A percentile compares a stretch with the other conserved stretches of the same genome.
Conservation (phyloP, 2,888 invertebrate species). For the Cheilosia vulpina region DNA sequence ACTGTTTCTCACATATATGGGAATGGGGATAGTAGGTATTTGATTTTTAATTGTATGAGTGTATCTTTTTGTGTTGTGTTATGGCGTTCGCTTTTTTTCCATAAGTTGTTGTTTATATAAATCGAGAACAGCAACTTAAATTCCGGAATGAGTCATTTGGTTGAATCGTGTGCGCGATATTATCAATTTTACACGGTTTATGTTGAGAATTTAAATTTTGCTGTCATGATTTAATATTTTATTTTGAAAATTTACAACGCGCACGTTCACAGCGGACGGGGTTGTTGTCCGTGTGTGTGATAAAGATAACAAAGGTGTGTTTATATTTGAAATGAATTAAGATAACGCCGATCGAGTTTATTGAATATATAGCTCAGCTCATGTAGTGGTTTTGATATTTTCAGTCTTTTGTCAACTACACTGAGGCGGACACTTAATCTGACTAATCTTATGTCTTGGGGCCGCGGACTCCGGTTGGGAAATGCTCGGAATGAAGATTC, state of each 20-base stretch:
- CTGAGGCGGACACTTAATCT: conserved; percentile 53
- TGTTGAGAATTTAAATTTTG: conserved; percentile 38
- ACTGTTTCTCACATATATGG: conserved; percentile 27
- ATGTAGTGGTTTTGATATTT: not conserved
- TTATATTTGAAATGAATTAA: conserved; percentile 21
- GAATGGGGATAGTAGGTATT: conserved; percentile 29
- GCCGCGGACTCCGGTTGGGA: conserved; percentile 40
- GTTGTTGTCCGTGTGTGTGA: not conserved
- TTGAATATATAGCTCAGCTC: not conserved
- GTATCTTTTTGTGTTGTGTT: conserved; percentile 72
- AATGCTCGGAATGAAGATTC: conserved; percentile 43
- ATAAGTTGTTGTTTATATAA: conserved; percentile 31
- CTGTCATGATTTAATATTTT: not conserved
- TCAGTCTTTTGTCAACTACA: conserved; percentile 50
- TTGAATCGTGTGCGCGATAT: conserved; percentile 55
- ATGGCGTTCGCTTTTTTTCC: conserved; percentile 48
- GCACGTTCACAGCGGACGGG: not conserved
- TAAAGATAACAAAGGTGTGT: conserved; percentile 46
- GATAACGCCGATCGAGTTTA: not conserved
- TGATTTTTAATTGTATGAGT: conserved; percentile 73
- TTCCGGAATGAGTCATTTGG: conserved; percentile 63
- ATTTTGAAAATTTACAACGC: not conserved
- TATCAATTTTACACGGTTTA: conserved; percentile 46
- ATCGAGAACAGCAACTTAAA: conserved; percentile 66
- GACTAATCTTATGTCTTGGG: conserved; percentile 58